Conservation (phyloP, 1,140 invertebrate species). For the Bombus pascuorum region DNA sequence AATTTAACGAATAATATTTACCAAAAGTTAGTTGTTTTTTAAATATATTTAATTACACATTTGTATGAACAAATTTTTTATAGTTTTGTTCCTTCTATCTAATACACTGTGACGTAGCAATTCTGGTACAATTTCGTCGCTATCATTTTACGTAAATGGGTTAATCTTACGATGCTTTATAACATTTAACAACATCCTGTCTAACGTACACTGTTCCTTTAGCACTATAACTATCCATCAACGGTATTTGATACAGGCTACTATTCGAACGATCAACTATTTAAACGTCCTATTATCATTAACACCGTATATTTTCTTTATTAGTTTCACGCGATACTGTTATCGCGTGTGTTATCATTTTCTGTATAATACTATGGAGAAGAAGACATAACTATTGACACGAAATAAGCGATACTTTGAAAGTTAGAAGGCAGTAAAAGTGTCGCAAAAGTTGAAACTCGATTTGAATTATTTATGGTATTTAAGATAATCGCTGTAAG, state of each 20-base stretch:
- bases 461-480: too few species aligned
- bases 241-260: background rate
- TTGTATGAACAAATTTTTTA: background rate
- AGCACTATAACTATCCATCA: background rate
- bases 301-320: background rate
- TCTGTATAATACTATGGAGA: background rate
- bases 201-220: background rate
- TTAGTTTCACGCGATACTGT: background rate
- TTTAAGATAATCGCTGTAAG: too few species aligned
- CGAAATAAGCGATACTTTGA: background rate
- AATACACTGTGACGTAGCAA: background rate
- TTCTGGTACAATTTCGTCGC: background rate
- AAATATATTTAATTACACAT: background rate
- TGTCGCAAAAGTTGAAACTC: too few species aligned
- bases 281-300: background rate
- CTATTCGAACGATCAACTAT: background rate
- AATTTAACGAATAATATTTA: background rate
- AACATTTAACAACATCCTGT: background rate
- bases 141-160: background rate
- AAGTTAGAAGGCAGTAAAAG: too few species aligned
- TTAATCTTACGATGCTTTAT: background rate
- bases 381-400: background rate
- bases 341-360: background rate
- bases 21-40: background rate
- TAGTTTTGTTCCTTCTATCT: background rate